Base-by-base conservation (phyloP, 2,888 invertebrate species). In the Mechanitis mazaeus region DNA sequence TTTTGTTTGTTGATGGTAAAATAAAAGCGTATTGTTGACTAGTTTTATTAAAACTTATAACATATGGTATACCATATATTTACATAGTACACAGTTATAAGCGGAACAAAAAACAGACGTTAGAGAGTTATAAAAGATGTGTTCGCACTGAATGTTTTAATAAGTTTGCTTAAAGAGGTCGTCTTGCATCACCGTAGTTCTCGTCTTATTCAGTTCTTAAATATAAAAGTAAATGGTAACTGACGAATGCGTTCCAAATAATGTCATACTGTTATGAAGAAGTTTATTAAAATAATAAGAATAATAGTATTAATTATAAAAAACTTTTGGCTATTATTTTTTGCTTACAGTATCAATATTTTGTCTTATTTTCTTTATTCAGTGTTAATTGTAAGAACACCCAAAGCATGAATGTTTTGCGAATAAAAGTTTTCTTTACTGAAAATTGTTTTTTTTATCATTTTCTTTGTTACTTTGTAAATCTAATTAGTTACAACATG, bases 1-100 rank as follows among this genome's bases (percentile, higher is more conserved):
- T 45, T 59, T 56, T 11, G 31, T 31, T 58, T 42, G 31, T 20
- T 58, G n/a, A 20, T 42, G 28, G 11, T 50, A 31, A 50, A 50
- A 31, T 50, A n/a, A 50, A 31, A 47, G 20, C 3, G 31, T 31
- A 50, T 31, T 50, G 31, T 11, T 31, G 50, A 50, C 50, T 50
- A 50, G 50, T 50, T 50, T 31, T 50, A 9, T 50, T 50, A 50
- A 2, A 31, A 50, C 50, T 31, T 31, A 28, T 50, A n/a, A 31
- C 3, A 6, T 28, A 2, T 28, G n/a, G 47, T 50, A 50, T 28
- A 31, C 5, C 6, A 31, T 31, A 31, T 50, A n/a, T 50, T 50
- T 50, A 31, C 31, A 9, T 50, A 31, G 2, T 50, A 50, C 3
- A 20, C 47, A 50, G 31, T 1, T 31, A 7, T 12, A 3, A 50